Evolutionary conservation across 2,113 vertebrate species (phyloP), one percentile per base, ranked within the genome.

Genomic region (Aegithalos caudatus): DNA sequence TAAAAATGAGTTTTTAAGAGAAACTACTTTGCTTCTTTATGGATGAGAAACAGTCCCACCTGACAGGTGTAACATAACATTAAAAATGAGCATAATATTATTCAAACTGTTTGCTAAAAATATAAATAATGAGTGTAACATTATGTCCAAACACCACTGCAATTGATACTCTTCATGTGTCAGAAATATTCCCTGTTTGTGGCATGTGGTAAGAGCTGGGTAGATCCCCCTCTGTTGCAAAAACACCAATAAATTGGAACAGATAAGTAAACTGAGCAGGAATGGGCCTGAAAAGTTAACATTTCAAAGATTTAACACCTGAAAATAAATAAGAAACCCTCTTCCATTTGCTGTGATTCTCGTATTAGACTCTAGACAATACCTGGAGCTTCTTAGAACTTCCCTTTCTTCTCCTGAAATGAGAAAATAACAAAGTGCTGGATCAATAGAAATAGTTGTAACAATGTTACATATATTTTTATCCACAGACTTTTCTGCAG

Each of bases 371-470:
- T 86, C 64, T 77, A 86, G 67, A 28, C 33, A 94, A 61, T 22
- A 77, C 51, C 71, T 90, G 29, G 35, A 45, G 64, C 88, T 88
- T 88, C 90, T 93, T 27, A 24, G 10, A 61, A 37, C 57, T 73
- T 90, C 67, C 40, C 86, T 81, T 86, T 90, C 87, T 96, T 48
- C 72, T 73, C 93, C 96, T 97, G 95, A 70, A 96, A 96, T 83
- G 83, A 88, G 92, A 88, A 73, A 84, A 93, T 10, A 37, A 70
- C 56, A 56, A 82, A 81, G 67, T 6, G 28, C 88, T 57, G 44
- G 31, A 86, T 96, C 79, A 94, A 88, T 29, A 69, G 37, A 29
- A 65, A 72, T 18, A 47, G 29, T 60, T 93, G 50, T 73, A 85
- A 58, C 71, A 90, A 47, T 27, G 90, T 38, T 25, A 60, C 14